Percentiles rank a stretch among this genome's conserved stretches.
These are phyloP conservation scores for Scomber scombrus DNA, from an alignment of 2,113 vertebrate genomes.

Conservation along the genomic window DNA sequence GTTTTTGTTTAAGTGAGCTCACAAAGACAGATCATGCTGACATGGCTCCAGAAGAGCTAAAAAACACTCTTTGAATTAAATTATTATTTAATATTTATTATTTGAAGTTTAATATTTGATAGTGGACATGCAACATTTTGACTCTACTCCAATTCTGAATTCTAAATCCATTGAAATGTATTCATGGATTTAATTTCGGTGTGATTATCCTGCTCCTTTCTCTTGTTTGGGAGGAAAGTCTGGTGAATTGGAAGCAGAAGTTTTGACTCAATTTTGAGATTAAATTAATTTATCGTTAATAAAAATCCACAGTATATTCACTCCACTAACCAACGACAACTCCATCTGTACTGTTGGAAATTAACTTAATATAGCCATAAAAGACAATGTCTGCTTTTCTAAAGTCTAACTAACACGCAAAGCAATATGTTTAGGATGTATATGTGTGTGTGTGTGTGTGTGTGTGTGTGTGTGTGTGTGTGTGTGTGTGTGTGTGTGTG, in stretches of 20 bases:
- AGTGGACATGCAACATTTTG: neutral
- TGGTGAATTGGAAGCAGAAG: neutral
- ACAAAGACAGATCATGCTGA: too few relatives aligned
- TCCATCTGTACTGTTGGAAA: neutral
- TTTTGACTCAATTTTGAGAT: neutral
- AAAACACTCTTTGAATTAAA: constrained; percentile 13
- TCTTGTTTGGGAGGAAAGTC: neutral
- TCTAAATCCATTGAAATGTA: neutral
- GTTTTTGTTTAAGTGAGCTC: too few relatives aligned
- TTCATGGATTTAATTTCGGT: neutral
- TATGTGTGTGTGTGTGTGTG: too few relatives aligned
- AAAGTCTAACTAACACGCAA: neutral
- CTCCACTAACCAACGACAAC: neutral
- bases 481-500: too few relatives aligned
- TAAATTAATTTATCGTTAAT: neutral
- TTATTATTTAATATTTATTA: too few relatives aligned
- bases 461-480: neutral
- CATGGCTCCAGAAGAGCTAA: neutral
- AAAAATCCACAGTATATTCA: neutral
- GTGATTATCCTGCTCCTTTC: neutral
- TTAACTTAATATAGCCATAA: neutral
- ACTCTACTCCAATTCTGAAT: neutral
- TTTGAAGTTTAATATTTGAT: too few relatives aligned
- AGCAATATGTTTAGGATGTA: neutral
- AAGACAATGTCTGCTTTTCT: constrained; percentile 9